Evolutionary conservation across 2,797 vertebrate species (phyloP).

Genomic region (Neomorphus geoffroyi): DNA sequence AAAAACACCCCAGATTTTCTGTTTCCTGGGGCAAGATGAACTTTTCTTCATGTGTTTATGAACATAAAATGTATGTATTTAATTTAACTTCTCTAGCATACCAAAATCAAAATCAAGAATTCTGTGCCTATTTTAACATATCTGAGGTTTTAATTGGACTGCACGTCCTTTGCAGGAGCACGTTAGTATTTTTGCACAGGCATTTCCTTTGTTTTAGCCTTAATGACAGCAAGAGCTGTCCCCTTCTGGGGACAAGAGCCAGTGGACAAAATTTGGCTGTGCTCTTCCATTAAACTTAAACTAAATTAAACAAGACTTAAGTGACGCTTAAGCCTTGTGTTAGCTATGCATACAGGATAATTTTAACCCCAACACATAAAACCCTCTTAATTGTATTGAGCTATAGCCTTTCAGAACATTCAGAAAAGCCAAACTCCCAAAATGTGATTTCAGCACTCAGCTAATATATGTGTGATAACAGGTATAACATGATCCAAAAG

Average conservation of each 20-base stretch:
- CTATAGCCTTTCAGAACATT: not conserved
- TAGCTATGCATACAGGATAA: not conserved
- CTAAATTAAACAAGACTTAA: not conserved
- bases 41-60: not conserved
- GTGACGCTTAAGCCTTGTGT: not conserved
- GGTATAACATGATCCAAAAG: not conserved
- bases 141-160: not conserved
- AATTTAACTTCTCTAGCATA: not conserved
- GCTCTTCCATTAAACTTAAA: not conserved
- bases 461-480: not conserved
- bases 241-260: not conserved
- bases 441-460: not conserved
- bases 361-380: not conserved
- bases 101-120: not conserved
- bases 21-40: not conserved
- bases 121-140: not conserved
- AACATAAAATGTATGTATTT: not conserved
- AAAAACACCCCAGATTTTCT: not conserved
- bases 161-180: fast-evolving
- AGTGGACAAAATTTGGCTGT: not conserved
- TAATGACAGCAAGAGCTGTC: not conserved
- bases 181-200: not conserved
- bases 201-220: not conserved
- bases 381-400: not conserved
- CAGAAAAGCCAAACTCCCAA: not conserved